Percentiles rank a stretch among this genome's conserved stretches.
Conservation (phyloP, 2,888 invertebrate genomes). For the Euproctis similis region DNA sequence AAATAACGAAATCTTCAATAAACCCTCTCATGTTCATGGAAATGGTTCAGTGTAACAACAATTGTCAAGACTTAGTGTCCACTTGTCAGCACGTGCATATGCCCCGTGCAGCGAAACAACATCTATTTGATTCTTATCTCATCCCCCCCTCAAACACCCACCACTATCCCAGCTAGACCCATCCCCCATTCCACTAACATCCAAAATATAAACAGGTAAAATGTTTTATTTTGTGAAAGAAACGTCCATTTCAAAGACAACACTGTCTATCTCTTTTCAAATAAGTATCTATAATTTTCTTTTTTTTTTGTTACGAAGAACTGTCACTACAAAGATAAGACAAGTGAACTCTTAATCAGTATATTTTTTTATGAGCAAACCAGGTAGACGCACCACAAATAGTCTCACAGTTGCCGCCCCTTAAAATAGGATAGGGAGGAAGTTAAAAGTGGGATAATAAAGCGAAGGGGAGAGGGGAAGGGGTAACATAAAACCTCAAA, state of each 20-base stretch:
- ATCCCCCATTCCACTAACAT: constrained; percentile 36
- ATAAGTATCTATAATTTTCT: background rate
- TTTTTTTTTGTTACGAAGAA: too few relatives aligned
- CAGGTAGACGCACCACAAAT: too few relatives aligned
- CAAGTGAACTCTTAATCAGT: too few relatives aligned
- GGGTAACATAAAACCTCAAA: too few relatives aligned
- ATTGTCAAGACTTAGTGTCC: constrained; percentile 60
- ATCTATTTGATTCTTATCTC: constrained; percentile 75
- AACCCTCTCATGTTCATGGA: too few relatives aligned
- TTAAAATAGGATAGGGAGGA: too few relatives aligned
- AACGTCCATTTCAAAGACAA: constrained; percentile 55
- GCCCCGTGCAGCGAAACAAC: constrained; percentile 70
- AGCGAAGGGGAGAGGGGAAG: too few relatives aligned
- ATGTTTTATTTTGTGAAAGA: constrained; percentile 57
- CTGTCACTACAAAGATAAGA: too few relatives aligned
- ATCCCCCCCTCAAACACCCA: constrained; percentile 28
- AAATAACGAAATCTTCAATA: too few relatives aligned
- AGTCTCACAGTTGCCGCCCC: too few relatives aligned
- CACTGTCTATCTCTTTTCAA: constrained; percentile 41
- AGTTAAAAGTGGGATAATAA: too few relatives aligned
- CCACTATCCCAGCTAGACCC: constrained; percentile 18
- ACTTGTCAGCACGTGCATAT: constrained; percentile 64
- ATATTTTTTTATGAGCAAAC: too few relatives aligned
- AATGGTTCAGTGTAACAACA: constrained; percentile 23
- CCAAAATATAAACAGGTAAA: constrained; percentile 67